phyloP scores from a whole-genome alignment of 2,888 invertebrate genomes.

The Homarus gammarus region DNA sequence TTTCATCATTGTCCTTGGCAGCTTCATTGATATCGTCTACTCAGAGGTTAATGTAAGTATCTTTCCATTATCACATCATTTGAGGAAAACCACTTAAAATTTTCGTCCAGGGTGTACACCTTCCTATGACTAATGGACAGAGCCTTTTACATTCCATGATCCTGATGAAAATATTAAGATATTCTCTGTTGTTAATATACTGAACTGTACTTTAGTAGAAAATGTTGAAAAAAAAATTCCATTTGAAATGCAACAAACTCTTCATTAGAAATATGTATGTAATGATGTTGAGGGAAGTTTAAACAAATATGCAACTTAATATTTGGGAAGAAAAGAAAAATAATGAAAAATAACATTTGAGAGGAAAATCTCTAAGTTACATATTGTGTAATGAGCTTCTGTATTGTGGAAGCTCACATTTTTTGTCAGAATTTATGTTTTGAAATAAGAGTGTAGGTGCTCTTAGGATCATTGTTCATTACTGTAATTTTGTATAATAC shows the following conservation, averaged over 20 bases:
- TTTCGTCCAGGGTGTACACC: not conserved
- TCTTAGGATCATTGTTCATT: too few species aligned
- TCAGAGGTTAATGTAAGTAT: constrained; percentile 95
- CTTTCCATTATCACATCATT: constrained; percentile 19
- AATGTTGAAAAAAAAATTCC: too few species aligned
- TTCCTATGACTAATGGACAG: not conserved
- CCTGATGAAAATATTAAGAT: not conserved
- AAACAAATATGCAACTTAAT: not conserved
- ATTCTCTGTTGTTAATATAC: not conserved
- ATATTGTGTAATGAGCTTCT: not conserved
- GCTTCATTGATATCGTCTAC: constrained; percentile 98
- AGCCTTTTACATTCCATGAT: not conserved
- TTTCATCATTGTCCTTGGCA: constrained; percentile 97
- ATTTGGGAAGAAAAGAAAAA: not conserved
- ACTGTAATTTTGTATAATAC: too few species aligned
- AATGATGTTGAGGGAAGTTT: not conserved
- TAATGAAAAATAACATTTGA: not conserved
- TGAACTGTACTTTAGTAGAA: too few species aligned
- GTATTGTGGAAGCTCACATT: too few species aligned
- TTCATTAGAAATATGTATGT: not conserved
- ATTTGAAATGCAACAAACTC: too few species aligned
- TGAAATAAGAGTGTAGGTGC: too few species aligned
- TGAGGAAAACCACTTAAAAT: not conserved
- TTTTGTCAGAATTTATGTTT: too few species aligned
- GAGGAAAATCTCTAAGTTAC: not conserved